Evolutionary conservation across 2,888 invertebrate genomes (phyloP).

Genomic region (Catocala sponsa): DNA sequence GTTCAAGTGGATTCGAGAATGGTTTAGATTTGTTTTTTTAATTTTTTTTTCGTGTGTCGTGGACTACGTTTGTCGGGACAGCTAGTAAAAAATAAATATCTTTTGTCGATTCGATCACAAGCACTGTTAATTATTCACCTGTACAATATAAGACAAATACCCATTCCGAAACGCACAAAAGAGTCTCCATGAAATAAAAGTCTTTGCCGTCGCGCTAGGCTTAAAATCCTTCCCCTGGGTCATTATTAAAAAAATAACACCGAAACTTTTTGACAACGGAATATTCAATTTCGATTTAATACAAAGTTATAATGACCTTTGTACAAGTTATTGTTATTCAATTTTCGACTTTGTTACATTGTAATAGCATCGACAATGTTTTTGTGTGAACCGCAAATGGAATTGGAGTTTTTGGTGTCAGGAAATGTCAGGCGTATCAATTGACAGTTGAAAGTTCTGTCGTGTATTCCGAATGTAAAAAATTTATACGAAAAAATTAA

Average conservation of each 20-base stretch:
- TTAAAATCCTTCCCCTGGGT: slow-evolving; percentile 25
- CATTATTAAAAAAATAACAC: slow-evolving; percentile 49
- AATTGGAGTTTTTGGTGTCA: slow-evolving; percentile 40
- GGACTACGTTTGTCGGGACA: too few species aligned
- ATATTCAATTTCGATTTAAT: slow-evolving; percentile 51
- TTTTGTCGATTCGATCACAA: too few species aligned
- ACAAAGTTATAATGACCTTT: slow-evolving; percentile 24
- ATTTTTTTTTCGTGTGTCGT: too few species aligned
- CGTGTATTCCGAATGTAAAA: slow-evolving; percentile 42
- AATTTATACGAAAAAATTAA: slow-evolving; percentile 37
- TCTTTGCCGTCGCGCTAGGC: slow-evolving; percentile 24
- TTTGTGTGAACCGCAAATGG: slow-evolving; percentile 15
- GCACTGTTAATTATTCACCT: background rate
- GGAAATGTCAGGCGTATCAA: slow-evolving; percentile 56
- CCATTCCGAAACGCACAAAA: slow-evolving; percentile 23
- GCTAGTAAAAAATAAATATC: too few species aligned
- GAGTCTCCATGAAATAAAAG: slow-evolving; percentile 25
- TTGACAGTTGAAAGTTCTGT: slow-evolving; percentile 48
- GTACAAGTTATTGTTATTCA: slow-evolving; percentile 6
- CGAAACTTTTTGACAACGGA: slow-evolving; percentile 46
- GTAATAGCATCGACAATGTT: slow-evolving; percentile 9
- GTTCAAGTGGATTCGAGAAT: too few species aligned
- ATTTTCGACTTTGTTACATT: slow-evolving; percentile 21
- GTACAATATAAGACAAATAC: background rate
- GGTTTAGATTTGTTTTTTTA: too few species aligned